Evolutionary conservation across 2,797 vertebrate genomes (phyloP).

Genomic region (Chelmon rostratus): DNA sequence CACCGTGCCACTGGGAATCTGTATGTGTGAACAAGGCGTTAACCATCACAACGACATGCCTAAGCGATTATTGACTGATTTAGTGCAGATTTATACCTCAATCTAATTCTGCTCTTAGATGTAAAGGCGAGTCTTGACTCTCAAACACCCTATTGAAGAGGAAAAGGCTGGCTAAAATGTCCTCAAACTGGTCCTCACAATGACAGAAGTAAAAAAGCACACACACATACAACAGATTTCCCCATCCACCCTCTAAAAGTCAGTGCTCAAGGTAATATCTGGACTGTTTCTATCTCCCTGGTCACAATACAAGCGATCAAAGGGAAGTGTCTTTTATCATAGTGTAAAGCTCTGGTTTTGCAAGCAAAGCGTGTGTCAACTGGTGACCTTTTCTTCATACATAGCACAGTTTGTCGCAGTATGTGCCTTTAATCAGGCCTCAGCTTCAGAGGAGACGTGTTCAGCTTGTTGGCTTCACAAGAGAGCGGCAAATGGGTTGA

Average conservation of each 20-base stretch:
- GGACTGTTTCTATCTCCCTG: conserved; percentile 32
- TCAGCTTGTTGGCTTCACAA: conserved; percentile 58
- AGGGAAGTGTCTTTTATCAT: conserved; percentile 50
- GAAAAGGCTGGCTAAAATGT: neutral
- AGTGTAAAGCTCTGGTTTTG: conserved; percentile 58
- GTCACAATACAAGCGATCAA: conserved; percentile 48
- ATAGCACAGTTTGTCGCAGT: conserved; percentile 65
- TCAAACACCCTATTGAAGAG: conserved; percentile 8
- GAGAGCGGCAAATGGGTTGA: conserved; percentile 41
- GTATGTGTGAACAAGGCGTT: neutral
- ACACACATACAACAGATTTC: conserved; percentile 22
- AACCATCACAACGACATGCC: neutral
- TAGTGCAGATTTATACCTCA: neutral
- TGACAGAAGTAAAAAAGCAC: conserved; percentile 1
- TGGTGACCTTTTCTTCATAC: conserved; percentile 71
- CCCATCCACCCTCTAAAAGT: conserved; percentile 24
- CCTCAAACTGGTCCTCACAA: conserved; percentile 3
- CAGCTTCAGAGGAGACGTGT: conserved; percentile 51
- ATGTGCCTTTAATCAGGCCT: conserved; percentile 69
- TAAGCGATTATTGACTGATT: neutral
- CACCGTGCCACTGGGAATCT: neutral
- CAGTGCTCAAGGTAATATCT: conserved; percentile 33
- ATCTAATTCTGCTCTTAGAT: neutral
- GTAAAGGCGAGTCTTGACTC: neutral
- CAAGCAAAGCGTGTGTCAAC: conserved; percentile 72